Conservation (phyloP, 2,888 invertebrate species). For the Idaea dimidiata region DNA sequence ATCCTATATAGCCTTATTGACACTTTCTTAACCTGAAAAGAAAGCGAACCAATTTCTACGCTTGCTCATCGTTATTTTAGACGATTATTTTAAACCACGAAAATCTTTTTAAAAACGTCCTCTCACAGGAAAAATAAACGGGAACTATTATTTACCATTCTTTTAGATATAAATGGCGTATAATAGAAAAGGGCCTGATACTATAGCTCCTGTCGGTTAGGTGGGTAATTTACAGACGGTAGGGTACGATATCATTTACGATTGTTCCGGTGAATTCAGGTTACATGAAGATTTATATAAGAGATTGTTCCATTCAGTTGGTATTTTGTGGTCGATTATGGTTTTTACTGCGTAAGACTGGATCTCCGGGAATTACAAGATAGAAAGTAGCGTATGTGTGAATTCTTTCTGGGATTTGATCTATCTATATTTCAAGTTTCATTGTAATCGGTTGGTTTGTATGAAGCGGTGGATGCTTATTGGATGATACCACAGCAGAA, state of each 20-base stretch:
- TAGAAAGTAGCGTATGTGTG: too few species aligned
- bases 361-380: too few species aligned
- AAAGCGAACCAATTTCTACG: not conserved
- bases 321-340: not conserved
- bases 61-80: not conserved
- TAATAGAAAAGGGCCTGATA: conserved; percentile 36
- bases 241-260: conserved; percentile 25
- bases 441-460: too few species aligned
- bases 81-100: not conserved
- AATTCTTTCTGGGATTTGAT: too few species aligned
- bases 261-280: conserved; percentile 18
- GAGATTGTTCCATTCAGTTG: conserved; percentile 9
- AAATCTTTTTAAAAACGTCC: not conserved
- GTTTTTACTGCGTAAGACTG: not conserved
- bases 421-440: too few species aligned
- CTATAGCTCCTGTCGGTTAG: conserved; percentile 44
- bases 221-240: conserved; percentile 37
- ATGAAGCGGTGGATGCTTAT: too few species aligned
- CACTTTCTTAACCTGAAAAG: not conserved
- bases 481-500: too few species aligned
- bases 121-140: not conserved
- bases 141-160: conserved; percentile 17
- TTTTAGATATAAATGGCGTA: conserved; percentile 30
- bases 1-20: too few species aligned
- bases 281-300: not conserved